Percentiles rank a stretch among this genome's conserved stretches.
phyloP scores from a whole-genome alignment of 1,140 invertebrate genomes.

The Zaprionus tsacasi region DNA sequence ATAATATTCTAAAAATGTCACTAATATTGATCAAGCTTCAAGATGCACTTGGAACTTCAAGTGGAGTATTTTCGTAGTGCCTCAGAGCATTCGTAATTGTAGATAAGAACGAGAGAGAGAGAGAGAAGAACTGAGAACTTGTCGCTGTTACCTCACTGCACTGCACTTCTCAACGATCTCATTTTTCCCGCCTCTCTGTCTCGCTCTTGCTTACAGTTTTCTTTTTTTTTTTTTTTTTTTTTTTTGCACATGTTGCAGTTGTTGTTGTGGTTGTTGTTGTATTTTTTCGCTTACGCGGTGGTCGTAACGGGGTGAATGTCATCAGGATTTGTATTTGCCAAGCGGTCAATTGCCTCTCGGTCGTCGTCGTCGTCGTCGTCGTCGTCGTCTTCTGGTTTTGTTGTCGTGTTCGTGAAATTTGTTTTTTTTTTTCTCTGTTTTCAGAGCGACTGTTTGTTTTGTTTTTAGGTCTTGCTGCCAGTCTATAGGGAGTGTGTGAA shows the following conservation, averaged over 20 bases:
- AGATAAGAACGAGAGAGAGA: too few relatives aligned
- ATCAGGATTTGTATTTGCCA: conserved; percentile 77
- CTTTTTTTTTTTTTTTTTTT: background rate
- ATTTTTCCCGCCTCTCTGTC: conserved; percentile 1
- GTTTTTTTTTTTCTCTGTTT: conserved; percentile 44
- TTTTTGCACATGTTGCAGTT: conserved; percentile 55
- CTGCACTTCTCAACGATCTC: background rate
- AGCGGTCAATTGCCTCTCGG: conserved; percentile 72
- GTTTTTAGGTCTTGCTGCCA: conserved; percentile 4
- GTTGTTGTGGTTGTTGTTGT: conserved; percentile 12
- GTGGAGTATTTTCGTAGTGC: background rate
- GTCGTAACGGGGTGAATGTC: conserved; percentile 81
- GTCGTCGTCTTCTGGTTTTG: conserved; percentile 36
- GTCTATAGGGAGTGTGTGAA: conserved; percentile 47
- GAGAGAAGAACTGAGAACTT: background rate
- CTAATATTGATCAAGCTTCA: too few relatives aligned
- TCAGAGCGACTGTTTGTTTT: conserved; percentile 42
- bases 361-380: too few relatives aligned
- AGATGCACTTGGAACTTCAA: too few relatives aligned
- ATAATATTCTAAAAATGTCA: background rate
- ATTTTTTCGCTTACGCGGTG: conserved; percentile 37
- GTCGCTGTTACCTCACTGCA: background rate
- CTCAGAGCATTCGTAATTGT: background rate
- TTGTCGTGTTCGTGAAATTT: conserved; percentile 54
- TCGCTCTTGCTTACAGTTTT: background rate